Conservation (phyloP, 92 coral and sea anemone genomes). For the Epizoanthus illoricatus region DNA sequence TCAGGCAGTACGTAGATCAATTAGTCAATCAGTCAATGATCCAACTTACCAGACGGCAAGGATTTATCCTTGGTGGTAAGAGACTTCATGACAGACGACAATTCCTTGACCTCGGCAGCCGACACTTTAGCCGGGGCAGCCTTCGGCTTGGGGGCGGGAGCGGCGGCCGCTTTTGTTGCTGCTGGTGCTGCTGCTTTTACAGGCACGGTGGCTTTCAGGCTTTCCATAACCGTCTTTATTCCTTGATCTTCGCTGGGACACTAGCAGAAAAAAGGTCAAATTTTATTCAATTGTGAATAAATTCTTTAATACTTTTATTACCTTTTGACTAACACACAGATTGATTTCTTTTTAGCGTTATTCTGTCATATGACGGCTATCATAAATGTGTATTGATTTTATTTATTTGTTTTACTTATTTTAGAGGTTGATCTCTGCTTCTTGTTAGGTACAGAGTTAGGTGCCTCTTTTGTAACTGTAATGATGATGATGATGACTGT, state of each 20-base stretch:
- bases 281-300: background rate
- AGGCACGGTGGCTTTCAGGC: slow-evolving; percentile 31
- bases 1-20: too few relatives aligned
- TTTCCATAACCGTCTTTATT: slow-evolving; percentile 39
- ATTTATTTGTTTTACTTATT: too few relatives aligned
- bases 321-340: too few relatives aligned
- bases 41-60: slow-evolving; percentile 47
- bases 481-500: too few relatives aligned
- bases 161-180: background rate
- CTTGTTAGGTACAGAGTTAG: too few relatives aligned
- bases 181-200: background rate
- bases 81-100: slow-evolving; percentile 42
- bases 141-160: slow-evolving; percentile 18
- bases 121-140: slow-evolving; percentile 28
- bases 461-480: too few relatives aligned
- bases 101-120: slow-evolving; percentile 17
- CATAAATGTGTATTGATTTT: too few relatives aligned
- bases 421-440: too few relatives aligned
- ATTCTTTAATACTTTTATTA: too few relatives aligned
- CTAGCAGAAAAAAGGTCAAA: background rate
- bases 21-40: too few relatives aligned
- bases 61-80: slow-evolving; percentile 22
- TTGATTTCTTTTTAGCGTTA: too few relatives aligned
- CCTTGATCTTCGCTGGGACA: slow-evolving; percentile 33
- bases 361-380: too few relatives aligned